Evolutionary conservation across 2,113 vertebrate genomes (phyloP).

Genomic region (Scartelaos histophorus): DNA sequence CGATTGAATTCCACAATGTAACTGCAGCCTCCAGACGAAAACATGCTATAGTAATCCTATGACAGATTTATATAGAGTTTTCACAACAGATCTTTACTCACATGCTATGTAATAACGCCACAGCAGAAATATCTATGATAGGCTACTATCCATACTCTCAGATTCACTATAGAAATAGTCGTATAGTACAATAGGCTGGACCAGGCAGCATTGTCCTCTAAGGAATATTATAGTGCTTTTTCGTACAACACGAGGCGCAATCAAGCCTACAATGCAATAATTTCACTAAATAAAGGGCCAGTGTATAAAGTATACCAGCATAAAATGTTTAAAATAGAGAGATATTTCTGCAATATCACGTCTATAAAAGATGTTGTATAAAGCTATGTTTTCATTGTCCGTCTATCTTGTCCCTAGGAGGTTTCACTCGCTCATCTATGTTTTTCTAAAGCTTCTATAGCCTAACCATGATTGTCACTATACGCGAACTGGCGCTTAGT

Average conservation of each 20-base stretch:
- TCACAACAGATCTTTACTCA: slow-evolving; percentile 55
- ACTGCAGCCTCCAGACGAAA: slow-evolving; percentile 65
- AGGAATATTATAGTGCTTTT: slow-evolving; percentile 67
- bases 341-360: slow-evolving; percentile 92
- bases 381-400: slow-evolving; percentile 82
- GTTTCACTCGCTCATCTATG: slow-evolving; percentile 70
- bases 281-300: slow-evolving; percentile 90
- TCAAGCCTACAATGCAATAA: slow-evolving; percentile 92
- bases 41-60: slow-evolving; percentile 68
- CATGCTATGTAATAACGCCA: slow-evolving; percentile 65
- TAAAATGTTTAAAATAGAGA: slow-evolving; percentile 82
- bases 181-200: slow-evolving; percentile 11
- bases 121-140: slow-evolving; percentile 56
- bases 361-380: slow-evolving; percentile 85
- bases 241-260: slow-evolving; percentile 66
- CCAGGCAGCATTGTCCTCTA: slow-evolving; percentile 1
- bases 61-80: slow-evolving; percentile 59
- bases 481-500: slow-evolving; percentile 78
- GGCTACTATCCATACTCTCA: slow-evolving; percentile 17
- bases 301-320: slow-evolving; percentile 97
- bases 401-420: slow-evolving; percentile 61
- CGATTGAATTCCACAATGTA: slow-evolving; percentile 79
- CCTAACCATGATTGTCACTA: slow-evolving; percentile 69
- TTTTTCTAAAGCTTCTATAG: slow-evolving; percentile 69
- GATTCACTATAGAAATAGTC: slow-evolving; percentile 29